phyloP scores from a whole-genome alignment of 2,797 vertebrate species.

The Neosilurus mollespiculum region DNA sequence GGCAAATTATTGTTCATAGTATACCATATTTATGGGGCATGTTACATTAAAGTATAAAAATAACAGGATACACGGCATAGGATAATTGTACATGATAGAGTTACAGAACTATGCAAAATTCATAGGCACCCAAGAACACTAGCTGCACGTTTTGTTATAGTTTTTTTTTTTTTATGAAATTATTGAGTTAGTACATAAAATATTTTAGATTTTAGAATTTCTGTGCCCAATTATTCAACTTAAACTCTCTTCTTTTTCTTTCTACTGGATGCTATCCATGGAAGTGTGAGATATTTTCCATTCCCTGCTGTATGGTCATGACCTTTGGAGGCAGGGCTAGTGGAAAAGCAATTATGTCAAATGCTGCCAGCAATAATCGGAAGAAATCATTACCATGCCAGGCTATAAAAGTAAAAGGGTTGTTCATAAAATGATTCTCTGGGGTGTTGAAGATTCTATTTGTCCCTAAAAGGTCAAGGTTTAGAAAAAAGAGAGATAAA shows the following conservation, averaged over 20 bases:
- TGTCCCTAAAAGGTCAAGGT: conserved; percentile 25
- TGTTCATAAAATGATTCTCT: conserved; percentile 12
- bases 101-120: neutral
- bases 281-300: conserved; percentile 33
- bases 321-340: conserved; percentile 19
- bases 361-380: conserved; percentile 10
- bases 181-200: too few relatives aligned
- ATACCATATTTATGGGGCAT: neutral
- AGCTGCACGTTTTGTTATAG: too few relatives aligned
- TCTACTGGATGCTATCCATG: neutral
- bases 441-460: neutral
- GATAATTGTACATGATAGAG: neutral
- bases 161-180: too few relatives aligned
- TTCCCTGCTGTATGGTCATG: conserved; percentile 4
- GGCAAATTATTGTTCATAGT: neutral
- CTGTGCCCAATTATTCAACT: neutral
- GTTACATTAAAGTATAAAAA: neutral
- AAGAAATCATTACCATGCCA: conserved; percentile 24
- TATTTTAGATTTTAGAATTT: neutral
- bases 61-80: neutral
- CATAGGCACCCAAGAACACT: too few relatives aligned
- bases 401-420: conserved; percentile 25
- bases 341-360: conserved; percentile 31
- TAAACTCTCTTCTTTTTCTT: neutral
- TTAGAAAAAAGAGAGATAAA: conserved; percentile 3